Evolutionary conservation across 53 echinoderm and acorn worm genomes (phyloP), one percentile per base, ranked within the genome.

Genomic region (Arbacia lixula): DNA sequence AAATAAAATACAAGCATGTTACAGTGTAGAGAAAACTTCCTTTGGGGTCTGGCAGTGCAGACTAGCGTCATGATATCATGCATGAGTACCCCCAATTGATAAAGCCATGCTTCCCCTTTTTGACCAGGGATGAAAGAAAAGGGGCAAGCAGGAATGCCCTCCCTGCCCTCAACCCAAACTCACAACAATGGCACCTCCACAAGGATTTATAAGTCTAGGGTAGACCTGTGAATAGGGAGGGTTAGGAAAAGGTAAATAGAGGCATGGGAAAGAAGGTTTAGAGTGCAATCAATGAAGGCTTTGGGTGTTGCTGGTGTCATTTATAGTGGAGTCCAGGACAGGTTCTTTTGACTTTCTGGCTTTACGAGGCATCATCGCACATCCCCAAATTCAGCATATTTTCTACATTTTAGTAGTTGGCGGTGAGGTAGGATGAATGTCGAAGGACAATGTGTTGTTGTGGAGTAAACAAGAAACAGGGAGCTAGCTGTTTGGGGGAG

Each of bases 81-180:
- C 74, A 22, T 53, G 52, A 74, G 53, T 74, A 46, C 50, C 33
- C 74, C 50, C 36, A 34, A 33, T 74, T 74, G 33, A 74, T 53
- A 74, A 74, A 34, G 74, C 74, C 4, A 35, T 53, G 53, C 52
- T 74, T 74, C 74, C 74, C 74, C 74, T 74, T 50, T 53, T 52
- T 52, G 30, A 22, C 22, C 27, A 27, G 12, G 43, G 43, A 69
- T 69, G 16, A 28, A 64, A 64, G 33, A 64, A 64, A 33, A 32
- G 64, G 64, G 64, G 49, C n/a, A 46, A 36, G 19, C 35, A 64
- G 19, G 34, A 68, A 69, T 43, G 69, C 42, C 69, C 68, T 40
- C 42, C 69, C 68, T 43, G 10, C 40, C 69, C 43, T 69, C 69
- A 69, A 66, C 69, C 69, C 27, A 8, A 2, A 26, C n/a, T n/a